Base-by-base conservation (phyloP, 92 coral and sea anemone species). In the Galaxea fascicularis region DNA sequence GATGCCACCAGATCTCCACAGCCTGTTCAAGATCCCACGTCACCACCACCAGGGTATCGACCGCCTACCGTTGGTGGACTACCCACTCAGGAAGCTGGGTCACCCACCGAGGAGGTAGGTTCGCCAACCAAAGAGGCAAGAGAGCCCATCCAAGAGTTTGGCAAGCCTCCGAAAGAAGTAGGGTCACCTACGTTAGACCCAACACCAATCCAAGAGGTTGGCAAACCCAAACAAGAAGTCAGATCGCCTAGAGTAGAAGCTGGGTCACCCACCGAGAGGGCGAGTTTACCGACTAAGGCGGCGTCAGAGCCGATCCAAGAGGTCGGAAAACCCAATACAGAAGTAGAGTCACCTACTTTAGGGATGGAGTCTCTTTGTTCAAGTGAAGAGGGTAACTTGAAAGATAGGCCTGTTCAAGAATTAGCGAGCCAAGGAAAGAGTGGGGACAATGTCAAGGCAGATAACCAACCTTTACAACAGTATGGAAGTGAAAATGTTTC, bases 11-110 rank as follows among this genome's bases (percentile, higher is more conserved):
- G 47, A 0, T 64, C 65, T 5, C 11, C 68, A 41, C 71, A 26
- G 28, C 84, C 83, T 63, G 83, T 78, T 47, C 83, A 78, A 14
- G 53, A 78, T 65, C 62, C 84, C 15, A 10, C 0, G 74, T 45
- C 84, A n/a, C 84, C 79, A 15, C 7, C 64, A 49, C 52, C 63
- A 17, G 49, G 49, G 25, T 67, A 67, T 31, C 49, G 66, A 60
- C 29, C 66, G 30, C 66, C n/a, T 21, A 4, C 25, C 0, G 29
- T 9, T 1, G 73, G 73, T 14, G 73, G 28, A 4, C n/a, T 0
- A 4, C 28, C 25, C 14, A 24, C 56, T 24, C 29, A 45, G 1
- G 79, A 7, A 30, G 22, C 52, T 8, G 18, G 79, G 51, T 57
- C 65, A 3, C 8, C 4, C 4, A 57, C 25, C 7, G 11, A 17